Base-by-base conservation (phyloP, 2,888 invertebrate genomes). In the Aquatica leii region DNA sequence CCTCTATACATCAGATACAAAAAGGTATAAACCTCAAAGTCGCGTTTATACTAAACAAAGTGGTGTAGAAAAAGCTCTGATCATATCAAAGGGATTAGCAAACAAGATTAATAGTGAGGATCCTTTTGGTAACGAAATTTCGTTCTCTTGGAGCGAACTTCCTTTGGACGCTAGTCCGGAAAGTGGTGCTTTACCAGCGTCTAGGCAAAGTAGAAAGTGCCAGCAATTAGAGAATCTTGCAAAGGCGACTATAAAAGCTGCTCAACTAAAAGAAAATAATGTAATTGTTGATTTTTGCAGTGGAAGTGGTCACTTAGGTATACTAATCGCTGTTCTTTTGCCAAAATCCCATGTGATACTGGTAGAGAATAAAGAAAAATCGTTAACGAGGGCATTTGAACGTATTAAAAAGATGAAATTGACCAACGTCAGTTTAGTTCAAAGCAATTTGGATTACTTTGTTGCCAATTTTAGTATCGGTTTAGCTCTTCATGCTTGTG, bases 281-380 rank as follows among this genome's bases (percentile, higher is more conserved):
- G 82, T 86, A 12, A 92, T 97, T 71, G 93, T 97, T 0, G 97
- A 98, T 79, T 97, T 97, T 81, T 97, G 97, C 79, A 92, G 95
- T 74, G 97, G 97, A 1, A 92, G 95, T 73, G 97, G 97, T 0
- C 97, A 97, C 81, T 84, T 97, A 62, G 97, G 97, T 0, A 91
- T 97, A 66, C 80, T 96, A 3, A 77, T 97, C 18, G 97, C 96
- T 0, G 84, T 90, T 73, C 82, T 93, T 37, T 80, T 96, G 51
- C 95, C 95, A 0, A 82, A 88, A 15, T 94, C 94, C 77, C 85
- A 87, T 63, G 82, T 97, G 0, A 87, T 95, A 73, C 83, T 98
- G 61, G 83, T 97, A 55, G 97, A 98, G 80, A 97, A 97, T 77
- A 97, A 97, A 80, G 92, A 95, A 76, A 90, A 90, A 70, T 96